These are phyloP conservation scores for Aleiodes testaceus DNA, from an alignment of 2,888 invertebrate genomes.

Conservation along the genomic window DNA sequence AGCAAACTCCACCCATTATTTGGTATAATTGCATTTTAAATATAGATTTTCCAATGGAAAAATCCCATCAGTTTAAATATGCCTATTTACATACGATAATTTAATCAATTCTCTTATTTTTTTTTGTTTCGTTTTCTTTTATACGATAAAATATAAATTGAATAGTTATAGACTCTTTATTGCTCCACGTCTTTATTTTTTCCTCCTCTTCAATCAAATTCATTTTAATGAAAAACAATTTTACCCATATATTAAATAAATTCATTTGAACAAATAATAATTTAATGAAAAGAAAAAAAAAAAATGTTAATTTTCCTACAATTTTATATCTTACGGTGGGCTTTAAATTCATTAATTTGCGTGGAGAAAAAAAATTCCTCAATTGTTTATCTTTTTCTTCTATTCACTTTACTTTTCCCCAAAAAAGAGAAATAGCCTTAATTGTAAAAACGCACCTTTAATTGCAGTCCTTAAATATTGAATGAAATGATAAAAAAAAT, in stretches of 20 bases:
- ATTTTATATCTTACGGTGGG: slow-evolving; percentile 28
- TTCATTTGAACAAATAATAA: slow-evolving; percentile 10
- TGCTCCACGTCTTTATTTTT: slow-evolving; percentile 12
- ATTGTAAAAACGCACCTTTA: slow-evolving; percentile 48
- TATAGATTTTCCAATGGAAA: slow-evolving; percentile 50
- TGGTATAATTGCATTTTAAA: slow-evolving; percentile 63
- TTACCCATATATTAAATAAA: slow-evolving; percentile 7
- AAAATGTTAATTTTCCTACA: slow-evolving; percentile 11
- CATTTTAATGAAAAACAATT: slow-evolving; percentile 20
- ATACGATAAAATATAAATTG: slow-evolving; percentile 34
- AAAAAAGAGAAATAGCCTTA: slow-evolving; percentile 35
- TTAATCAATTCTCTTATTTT: slow-evolving; percentile 48
- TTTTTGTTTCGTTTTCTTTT: slow-evolving; percentile 40
- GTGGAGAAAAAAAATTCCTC: slow-evolving; percentile 7
- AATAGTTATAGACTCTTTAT: slow-evolving; percentile 24
- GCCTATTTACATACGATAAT: slow-evolving; percentile 60
- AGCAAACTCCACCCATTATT: slow-evolving; percentile 54
- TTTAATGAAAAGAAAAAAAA: background rate
- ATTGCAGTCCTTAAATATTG: slow-evolving; percentile 45
- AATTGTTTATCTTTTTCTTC: too few species aligned
- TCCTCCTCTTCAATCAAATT: slow-evolving; percentile 5
- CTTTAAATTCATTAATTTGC: slow-evolving; percentile 3
- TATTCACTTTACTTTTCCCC: background rate
- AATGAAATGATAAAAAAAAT: slow-evolving; percentile 28
- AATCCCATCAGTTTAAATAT: slow-evolving; percentile 33